Percentiles rank a stretch among this genome's conserved stretches.
These are phyloP conservation scores for Halichondria panicea DNA, from an alignment of 37 sponge, comb jelly and placozoan species.

Conservation along the genomic window DNA sequence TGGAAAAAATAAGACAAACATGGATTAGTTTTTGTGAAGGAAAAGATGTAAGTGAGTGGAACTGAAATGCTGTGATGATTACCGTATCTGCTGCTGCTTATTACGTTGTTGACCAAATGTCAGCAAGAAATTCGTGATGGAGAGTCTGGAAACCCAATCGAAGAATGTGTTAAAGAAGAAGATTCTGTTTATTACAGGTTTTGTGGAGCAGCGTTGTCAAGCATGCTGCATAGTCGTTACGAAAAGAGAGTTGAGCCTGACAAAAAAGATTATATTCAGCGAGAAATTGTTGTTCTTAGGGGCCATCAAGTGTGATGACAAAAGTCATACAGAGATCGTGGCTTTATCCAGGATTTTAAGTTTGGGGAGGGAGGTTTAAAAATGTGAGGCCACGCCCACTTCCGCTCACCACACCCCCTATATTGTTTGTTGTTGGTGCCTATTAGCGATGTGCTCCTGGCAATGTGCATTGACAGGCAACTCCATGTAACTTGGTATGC, in stretches of 20 bases:
- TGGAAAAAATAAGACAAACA: too few relatives aligned
- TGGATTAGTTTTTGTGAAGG: not conserved
- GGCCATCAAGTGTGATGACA: constrained; percentile 4
- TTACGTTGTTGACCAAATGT: not conserved
- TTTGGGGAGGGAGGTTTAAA: constrained; percentile 19
- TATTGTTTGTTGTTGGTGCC: too few relatives aligned
- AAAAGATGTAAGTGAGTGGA: not conserved
- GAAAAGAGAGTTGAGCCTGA: too few relatives aligned
- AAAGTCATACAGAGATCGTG: too few relatives aligned
- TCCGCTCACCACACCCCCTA: too few relatives aligned
- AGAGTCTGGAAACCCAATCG: not conserved
- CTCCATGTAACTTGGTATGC: too few relatives aligned
- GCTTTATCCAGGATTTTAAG: constrained; percentile 2
- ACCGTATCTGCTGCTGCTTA: not conserved
- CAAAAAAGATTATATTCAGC: not conserved
- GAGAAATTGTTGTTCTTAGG: constrained; percentile 9
- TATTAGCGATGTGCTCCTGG: too few relatives aligned
- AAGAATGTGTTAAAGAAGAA: not conserved
- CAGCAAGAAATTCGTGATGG: not conserved
- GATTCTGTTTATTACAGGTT: constrained; percentile 22
- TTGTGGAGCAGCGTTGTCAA: constrained; percentile 15
- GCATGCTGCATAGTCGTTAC: constrained; percentile 24
- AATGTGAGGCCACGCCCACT: too few relatives aligned
- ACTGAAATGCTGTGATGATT: constrained; percentile 4
- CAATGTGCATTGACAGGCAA: too few relatives aligned